These are phyloP conservation scores for Danionella cerebrum DNA, from an alignment of 2,113 vertebrate species.

Conservation along the genomic window DNA sequence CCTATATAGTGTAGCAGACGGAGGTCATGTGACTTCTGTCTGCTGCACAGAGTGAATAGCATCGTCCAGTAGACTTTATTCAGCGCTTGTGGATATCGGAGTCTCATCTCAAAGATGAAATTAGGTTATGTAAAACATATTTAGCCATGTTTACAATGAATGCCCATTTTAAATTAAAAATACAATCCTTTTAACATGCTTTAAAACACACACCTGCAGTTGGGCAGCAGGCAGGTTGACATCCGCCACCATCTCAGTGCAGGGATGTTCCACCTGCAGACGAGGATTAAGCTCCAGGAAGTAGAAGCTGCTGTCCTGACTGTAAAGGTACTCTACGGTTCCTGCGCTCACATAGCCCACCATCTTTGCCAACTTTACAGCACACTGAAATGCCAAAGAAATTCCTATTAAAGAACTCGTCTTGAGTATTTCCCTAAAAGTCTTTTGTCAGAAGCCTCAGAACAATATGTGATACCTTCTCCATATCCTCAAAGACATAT, in stretches of 20 bases:
- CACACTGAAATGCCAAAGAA: slow-evolving; percentile 69
- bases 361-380: slow-evolving; percentile 96
- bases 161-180: too few species aligned
- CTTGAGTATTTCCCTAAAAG: too few species aligned
- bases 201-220: slow-evolving; percentile 74
- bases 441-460: neutral
- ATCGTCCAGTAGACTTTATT: neutral
- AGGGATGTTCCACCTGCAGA: slow-evolving; percentile 96
- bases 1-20: slow-evolving; percentile 45
- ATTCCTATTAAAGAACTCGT: too few species aligned
- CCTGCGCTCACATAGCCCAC: slow-evolving; percentile 96
- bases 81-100: slow-evolving; percentile 28
- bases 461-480: slow-evolving; percentile 64
- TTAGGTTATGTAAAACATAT: too few species aligned
- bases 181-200: neutral
- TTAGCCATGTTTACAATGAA: too few species aligned
- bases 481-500: slow-evolving; percentile 91
- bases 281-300: slow-evolving; percentile 96
- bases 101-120: neutral
- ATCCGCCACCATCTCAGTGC: slow-evolving; percentile 97
- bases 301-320: slow-evolving; percentile 95
- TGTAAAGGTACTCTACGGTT: slow-evolving; percentile 96
- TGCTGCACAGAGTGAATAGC: neutral
- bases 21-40: neutral
- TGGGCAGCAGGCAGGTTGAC: slow-evolving; percentile 93